Percentiles rank a stretch among this genome's conserved stretches.
These are phyloP conservation scores for Syritta pipiens DNA, from an alignment of 2,888 invertebrate genomes.

Conservation along the genomic window DNA sequence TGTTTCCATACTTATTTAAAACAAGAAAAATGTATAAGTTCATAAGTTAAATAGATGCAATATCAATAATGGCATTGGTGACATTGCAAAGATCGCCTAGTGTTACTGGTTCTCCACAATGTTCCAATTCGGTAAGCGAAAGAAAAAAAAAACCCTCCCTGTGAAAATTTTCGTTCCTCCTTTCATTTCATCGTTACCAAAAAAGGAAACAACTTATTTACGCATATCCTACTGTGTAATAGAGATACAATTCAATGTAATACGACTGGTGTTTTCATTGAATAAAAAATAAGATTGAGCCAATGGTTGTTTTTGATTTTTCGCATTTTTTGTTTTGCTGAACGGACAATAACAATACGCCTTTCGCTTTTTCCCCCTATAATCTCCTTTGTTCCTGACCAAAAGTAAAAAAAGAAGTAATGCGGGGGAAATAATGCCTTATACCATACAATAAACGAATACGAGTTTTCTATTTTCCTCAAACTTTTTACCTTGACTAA, in stretches of 20 bases:
- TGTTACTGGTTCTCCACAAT: constrained; percentile 82
- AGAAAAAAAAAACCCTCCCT: constrained; percentile 50
- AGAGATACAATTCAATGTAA: constrained; percentile 15
- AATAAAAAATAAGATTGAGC: constrained; percentile 9
- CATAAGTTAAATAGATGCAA: constrained; percentile 62
- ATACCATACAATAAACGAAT: constrained; percentile 45
- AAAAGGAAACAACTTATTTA: constrained; percentile 66
- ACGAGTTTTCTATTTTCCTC: constrained; percentile 57
- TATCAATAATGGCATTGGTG: constrained; percentile 83
- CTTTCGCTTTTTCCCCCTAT: constrained; percentile 42
- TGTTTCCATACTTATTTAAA: constrained; percentile 54
- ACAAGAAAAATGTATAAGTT: constrained; percentile 53
- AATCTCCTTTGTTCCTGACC: constrained; percentile 60
- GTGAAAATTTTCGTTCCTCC: constrained; percentile 57
- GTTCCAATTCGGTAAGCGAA: constrained; percentile 78
- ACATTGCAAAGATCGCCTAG: constrained; percentile 87
- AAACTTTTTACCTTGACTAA: constrained; percentile 50
- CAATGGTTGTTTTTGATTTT: constrained; percentile 12
- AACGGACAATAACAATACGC: constrained; percentile 64
- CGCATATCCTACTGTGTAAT: constrained; percentile 36
- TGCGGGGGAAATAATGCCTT: constrained; percentile 33
- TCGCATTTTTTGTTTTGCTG: constrained; percentile 25
- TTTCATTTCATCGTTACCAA: constrained; percentile 61
- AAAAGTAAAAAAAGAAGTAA: constrained; percentile 43
- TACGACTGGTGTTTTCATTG: neutral